Percentiles rank a stretch among this genome's conserved stretches.
Evolutionary conservation across 2,113 vertebrate genomes (phyloP).

Genomic region (Atherinomorus stipes): DNA sequence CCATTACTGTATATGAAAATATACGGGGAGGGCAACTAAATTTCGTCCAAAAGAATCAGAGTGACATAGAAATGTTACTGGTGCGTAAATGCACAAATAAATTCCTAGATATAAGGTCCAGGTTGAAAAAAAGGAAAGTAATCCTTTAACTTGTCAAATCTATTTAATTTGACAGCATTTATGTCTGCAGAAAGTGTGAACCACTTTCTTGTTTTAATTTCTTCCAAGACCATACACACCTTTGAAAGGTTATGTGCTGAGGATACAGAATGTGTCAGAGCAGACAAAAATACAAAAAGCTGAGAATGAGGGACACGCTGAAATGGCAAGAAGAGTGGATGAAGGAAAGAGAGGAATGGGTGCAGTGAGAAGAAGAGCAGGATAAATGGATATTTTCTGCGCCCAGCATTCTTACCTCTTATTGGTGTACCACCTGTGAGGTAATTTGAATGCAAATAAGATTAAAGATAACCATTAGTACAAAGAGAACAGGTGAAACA

Average conservation of each 20-base stretch:
- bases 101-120: too few species aligned
- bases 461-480: constrained; percentile 97
- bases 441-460: constrained; percentile 99
- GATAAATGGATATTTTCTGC: constrained; percentile 83
- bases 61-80: too few species aligned
- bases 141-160: too few species aligned
- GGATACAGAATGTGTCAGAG: constrained; percentile 74
- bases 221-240: constrained; percentile 43
- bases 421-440: constrained; percentile 99
- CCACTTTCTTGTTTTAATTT: neutral
- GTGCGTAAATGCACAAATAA: too few species aligned
- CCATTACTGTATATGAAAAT: too few species aligned
- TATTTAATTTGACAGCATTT: too few species aligned
- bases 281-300: constrained; percentile 74
- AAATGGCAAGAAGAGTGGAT: constrained; percentile 64
- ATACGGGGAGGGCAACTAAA: too few species aligned
- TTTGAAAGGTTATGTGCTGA: constrained; percentile 38
- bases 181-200: too few species aligned
- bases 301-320: constrained; percentile 82
- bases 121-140: too few species aligned
- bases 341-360: neutral
- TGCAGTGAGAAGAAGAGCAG: constrained; percentile 40
- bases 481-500: constrained; percentile 76
- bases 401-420: constrained; percentile 99
- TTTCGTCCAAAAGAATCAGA: too few species aligned